phyloP scores from a whole-genome alignment of 2,888 invertebrate genomes.

The Thumatha senex region DNA sequence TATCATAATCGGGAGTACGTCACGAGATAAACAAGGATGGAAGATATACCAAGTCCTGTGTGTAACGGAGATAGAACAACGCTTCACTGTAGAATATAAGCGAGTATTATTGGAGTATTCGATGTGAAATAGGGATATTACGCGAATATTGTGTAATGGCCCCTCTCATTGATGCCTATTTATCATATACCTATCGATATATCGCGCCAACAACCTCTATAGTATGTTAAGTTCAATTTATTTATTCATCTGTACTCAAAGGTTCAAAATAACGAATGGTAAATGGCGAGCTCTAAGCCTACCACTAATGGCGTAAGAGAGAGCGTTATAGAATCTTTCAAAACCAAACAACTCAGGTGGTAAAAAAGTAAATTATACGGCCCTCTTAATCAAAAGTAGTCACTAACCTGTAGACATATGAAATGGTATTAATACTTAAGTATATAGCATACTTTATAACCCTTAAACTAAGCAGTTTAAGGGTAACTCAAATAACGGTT shows the following conservation, averaged over 20 bases:
- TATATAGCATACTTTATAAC: too few species aligned
- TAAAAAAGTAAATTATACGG: too few species aligned
- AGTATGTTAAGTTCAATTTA: not conserved
- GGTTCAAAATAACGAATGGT: too few species aligned
- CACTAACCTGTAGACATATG: too few species aligned
- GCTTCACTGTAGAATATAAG: conserved; percentile 49
- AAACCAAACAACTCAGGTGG: too few species aligned
- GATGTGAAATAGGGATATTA: conserved; percentile 48
- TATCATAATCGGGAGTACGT: conserved; percentile 65
- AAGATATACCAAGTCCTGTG: conserved; percentile 17
- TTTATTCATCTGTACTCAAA: not conserved
- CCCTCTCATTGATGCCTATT: conserved; percentile 19
- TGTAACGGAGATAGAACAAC: conserved; percentile 32
- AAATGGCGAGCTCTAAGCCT: too few species aligned
- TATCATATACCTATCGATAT: not conserved
- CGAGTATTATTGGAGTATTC: conserved; percentile 65
- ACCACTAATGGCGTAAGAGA: too few species aligned
- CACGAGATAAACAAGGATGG: conserved; percentile 36
- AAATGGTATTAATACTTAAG: too few species aligned
- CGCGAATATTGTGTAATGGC: conserved; percentile 33
- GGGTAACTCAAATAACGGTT: too few species aligned
- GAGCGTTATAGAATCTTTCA: too few species aligned
- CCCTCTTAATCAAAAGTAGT: too few species aligned
- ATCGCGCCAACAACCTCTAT: not conserved
- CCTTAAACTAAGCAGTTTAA: too few species aligned